Percentiles rank a stretch among this genome's conserved stretches.
Conservation (phyloP, 2,797 vertebrate genomes). For the Rhinatrema bivittatum region DNA sequence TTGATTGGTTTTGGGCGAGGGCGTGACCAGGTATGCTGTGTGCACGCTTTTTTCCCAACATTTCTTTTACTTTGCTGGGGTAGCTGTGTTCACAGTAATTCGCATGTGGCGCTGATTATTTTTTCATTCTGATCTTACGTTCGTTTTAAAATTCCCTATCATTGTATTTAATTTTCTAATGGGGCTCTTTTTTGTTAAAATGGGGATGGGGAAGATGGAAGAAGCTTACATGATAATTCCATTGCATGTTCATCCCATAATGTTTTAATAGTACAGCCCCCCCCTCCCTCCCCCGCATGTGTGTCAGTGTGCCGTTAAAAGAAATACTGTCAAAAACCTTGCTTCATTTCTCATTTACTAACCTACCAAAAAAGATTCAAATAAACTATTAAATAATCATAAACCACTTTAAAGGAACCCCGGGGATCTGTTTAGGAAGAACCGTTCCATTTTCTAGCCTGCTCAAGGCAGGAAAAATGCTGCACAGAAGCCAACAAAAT, state of each 20-base stretch:
- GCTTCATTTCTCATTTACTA: constrained; percentile 49
- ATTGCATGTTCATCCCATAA: constrained; percentile 76
- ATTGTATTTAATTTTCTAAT: not conserved
- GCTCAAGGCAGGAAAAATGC: constrained; percentile 26
- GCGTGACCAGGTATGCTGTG: constrained; percentile 21
- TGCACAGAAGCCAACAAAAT: no score
- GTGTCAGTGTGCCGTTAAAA: constrained; percentile 56
- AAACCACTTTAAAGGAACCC: constrained; percentile 43
- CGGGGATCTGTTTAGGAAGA: constrained; percentile 40
- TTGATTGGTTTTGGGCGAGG: constrained; percentile 42
- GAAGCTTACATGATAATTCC: constrained; percentile 37
- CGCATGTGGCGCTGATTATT: constrained; percentile 21
- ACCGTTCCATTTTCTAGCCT: constrained; percentile 64
- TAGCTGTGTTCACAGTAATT: constrained; percentile 19
- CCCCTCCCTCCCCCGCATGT: constrained; percentile 54
- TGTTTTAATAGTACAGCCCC: constrained; percentile 44
- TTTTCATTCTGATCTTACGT: constrained; percentile 23
- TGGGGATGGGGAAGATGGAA: constrained; percentile 29
- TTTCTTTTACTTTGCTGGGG: no score
- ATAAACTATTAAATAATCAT: constrained; percentile 45
- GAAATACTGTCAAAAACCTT: constrained; percentile 39
- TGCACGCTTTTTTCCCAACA: no score
- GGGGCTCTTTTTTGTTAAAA: not conserved
- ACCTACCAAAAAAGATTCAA: constrained; percentile 50
- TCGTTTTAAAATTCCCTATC: constrained; percentile 18